A percentile compares a stretch with the other conserved stretches of the same genome.
phyloP scores from a whole-genome alignment of 2,888 invertebrate genomes.

The Epinotia bilunana region DNA sequence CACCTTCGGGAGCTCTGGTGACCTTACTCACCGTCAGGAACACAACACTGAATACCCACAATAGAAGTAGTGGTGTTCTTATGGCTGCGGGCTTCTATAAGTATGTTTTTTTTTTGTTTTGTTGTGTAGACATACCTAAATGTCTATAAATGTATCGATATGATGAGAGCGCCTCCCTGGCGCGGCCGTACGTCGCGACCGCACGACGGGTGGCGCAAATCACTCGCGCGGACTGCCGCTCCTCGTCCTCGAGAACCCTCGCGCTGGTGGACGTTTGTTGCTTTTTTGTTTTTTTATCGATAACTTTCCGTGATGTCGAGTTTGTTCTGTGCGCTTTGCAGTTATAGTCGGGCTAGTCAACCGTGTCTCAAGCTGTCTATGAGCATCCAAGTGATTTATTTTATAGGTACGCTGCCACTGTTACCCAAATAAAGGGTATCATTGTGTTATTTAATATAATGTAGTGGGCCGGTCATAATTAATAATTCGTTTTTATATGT shows the following conservation, averaged over 20 bases:
- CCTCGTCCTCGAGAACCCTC: slow-evolving; percentile 68
- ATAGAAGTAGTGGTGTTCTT: too few species aligned
- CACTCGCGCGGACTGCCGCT: slow-evolving; percentile 83
- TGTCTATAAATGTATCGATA: slow-evolving; percentile 56
- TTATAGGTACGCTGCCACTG: neutral
- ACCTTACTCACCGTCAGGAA: too few species aligned
- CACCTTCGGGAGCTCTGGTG: too few species aligned
- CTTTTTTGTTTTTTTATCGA: slow-evolving; percentile 54
- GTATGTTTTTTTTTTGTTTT: neutral
- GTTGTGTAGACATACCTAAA: too few species aligned
- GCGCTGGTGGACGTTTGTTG: slow-evolving; percentile 65
- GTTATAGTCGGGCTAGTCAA: neutral
- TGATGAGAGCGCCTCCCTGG: slow-evolving; percentile 51
- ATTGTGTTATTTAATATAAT: too few species aligned
- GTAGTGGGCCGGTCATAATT: too few species aligned
- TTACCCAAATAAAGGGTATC: neutral
- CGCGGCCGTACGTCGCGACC: slow-evolving; percentile 76
- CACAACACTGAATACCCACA: too few species aligned
- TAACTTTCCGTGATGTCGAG: slow-evolving; percentile 21
- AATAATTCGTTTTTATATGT: too few species aligned
- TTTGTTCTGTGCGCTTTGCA: slow-evolving; percentile 14
- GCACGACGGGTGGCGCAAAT: slow-evolving; percentile 81
- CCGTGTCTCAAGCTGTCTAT: neutral
- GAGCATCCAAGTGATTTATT: neutral
- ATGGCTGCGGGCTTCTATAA: too few species aligned